These are phyloP conservation scores for Teleogryllus oceanicus DNA, from an alignment of 2,888 invertebrate species.

Conservation along the genomic window DNA sequence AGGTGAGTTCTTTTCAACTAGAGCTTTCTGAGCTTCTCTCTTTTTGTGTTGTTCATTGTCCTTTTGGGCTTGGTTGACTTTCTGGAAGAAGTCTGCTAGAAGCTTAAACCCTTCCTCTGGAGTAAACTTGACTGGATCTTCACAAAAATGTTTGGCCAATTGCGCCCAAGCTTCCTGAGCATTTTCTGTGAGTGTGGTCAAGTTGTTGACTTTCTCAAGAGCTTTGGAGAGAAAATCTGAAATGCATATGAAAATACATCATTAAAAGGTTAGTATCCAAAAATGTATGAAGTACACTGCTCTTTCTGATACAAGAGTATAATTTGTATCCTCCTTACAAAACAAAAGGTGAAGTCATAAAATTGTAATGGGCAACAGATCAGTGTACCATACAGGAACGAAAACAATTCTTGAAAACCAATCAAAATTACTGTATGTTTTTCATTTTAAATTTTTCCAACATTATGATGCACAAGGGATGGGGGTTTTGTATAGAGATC, in stretches of 20 bases:
- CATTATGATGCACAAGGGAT: too few species aligned
- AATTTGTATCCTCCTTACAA: too few species aligned
- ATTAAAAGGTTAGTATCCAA: background rate
- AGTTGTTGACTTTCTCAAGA: slow-evolving; percentile 41
- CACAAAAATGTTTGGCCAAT: slow-evolving; percentile 49
- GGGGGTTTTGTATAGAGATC: too few species aligned
- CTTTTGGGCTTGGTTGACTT: slow-evolving; percentile 47
- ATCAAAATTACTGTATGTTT: too few species aligned
- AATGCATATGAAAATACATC: background rate
- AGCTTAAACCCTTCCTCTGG: slow-evolving; percentile 48
- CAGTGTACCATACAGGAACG: too few species aligned
- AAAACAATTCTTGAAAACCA: too few species aligned
- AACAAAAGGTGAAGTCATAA: too few species aligned
- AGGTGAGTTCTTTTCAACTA: background rate
- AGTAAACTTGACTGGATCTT: slow-evolving; percentile 48
- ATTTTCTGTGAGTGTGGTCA: slow-evolving; percentile 42
- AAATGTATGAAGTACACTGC: background rate
- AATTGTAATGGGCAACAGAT: too few species aligned
- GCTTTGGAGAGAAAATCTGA: slow-evolving; percentile 42
- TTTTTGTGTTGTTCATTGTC: slow-evolving; percentile 39
- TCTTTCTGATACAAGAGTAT: too few species aligned
- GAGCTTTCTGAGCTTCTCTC: background rate
- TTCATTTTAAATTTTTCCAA: too few species aligned
- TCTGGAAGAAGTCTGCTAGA: slow-evolving; percentile 48
- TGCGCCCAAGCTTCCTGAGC: slow-evolving; percentile 43